Evolutionary conservation across 2,888 invertebrate genomes (phyloP).

Genomic region (Pseudoips prasinana): DNA sequence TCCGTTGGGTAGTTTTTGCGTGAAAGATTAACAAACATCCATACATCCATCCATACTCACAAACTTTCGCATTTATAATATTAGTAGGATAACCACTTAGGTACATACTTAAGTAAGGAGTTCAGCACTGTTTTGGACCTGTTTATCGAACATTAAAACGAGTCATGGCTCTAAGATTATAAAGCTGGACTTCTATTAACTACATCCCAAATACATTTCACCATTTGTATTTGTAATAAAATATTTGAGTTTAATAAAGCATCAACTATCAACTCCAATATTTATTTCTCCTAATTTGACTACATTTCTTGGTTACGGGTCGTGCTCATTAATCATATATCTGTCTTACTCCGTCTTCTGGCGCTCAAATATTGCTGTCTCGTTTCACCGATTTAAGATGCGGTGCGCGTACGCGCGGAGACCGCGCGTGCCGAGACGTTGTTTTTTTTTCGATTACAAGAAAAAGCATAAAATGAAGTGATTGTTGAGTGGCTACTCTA

Average conservation of each 20-base stretch:
- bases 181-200: too few relatives aligned
- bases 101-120: too few relatives aligned
- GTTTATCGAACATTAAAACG: too few relatives aligned
- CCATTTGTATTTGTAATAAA: too few relatives aligned
- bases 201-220: too few relatives aligned
- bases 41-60: too few relatives aligned
- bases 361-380: constrained; percentile 33
- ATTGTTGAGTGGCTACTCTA: constrained; percentile 45
- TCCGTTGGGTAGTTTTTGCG: too few relatives aligned
- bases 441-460: constrained; percentile 61
- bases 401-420: constrained; percentile 58
- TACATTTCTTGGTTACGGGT: constrained; percentile 67
- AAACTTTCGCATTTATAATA: too few relatives aligned
- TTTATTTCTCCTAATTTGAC: constrained; percentile 77
- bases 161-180: too few relatives aligned
- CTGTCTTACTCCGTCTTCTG: constrained; percentile 38
- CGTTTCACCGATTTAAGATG: constrained; percentile 55
- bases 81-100: too few relatives aligned
- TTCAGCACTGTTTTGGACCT: too few relatives aligned
- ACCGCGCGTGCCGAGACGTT: constrained; percentile 68
- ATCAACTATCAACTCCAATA: constrained; percentile 50
- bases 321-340: constrained; percentile 64
- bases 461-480: constrained; percentile 69
- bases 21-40: too few relatives aligned
- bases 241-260: background rate